A percentile compares a stretch with the other conserved stretches of the same genome.
Conservation (phyloP, 2,888 invertebrate species). For the Zaprionus lineosus region DNA sequence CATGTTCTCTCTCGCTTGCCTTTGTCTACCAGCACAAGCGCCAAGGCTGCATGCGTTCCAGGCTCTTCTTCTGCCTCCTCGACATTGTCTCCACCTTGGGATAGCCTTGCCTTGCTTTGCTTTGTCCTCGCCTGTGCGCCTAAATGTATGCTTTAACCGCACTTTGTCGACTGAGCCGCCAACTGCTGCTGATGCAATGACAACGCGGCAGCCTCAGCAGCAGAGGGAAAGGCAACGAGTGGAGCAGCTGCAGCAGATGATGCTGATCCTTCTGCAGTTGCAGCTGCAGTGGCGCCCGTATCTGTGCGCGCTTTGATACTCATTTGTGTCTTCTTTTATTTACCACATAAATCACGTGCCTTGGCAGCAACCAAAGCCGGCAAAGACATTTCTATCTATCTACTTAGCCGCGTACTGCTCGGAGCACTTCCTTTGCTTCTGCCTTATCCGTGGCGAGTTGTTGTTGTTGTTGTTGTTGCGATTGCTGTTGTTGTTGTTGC, state of each 20-base stretch:
- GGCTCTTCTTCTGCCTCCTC: slow-evolving; percentile 12
- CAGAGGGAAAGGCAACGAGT: neutral
- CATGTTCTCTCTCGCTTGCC: slow-evolving; percentile 48
- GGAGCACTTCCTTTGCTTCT: slow-evolving; percentile 54
- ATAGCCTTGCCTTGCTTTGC: slow-evolving; percentile 13
- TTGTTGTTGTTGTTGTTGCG: slow-evolving; percentile 34
- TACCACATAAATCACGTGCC: slow-evolving; percentile 77
- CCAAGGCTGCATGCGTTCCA: no score
- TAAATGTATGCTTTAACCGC: slow-evolving; percentile 52
- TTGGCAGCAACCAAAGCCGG: slow-evolving; percentile 36
- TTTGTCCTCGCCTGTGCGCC: slow-evolving; percentile 35
- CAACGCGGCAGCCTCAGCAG: slow-evolving; percentile 16
- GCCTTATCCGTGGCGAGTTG: slow-evolving; percentile 48
- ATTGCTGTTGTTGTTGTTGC: slow-evolving; percentile 12
- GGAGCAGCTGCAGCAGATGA: slow-evolving; percentile 7
- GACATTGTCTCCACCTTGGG: no score
- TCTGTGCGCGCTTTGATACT: slow-evolving; percentile 59
- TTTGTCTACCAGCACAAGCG: slow-evolving; percentile 42
- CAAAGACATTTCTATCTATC: slow-evolving; percentile 63
- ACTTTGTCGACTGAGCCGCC: slow-evolving; percentile 31
- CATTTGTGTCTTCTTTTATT: slow-evolving; percentile 72
- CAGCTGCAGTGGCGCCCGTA: slow-evolving; percentile 42
- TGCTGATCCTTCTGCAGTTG: neutral
- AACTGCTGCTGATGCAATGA: slow-evolving; percentile 10
- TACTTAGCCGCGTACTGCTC: slow-evolving; percentile 59